phyloP scores from a whole-genome alignment of 2,888 invertebrate species.

The Pollenia angustigena region DNA sequence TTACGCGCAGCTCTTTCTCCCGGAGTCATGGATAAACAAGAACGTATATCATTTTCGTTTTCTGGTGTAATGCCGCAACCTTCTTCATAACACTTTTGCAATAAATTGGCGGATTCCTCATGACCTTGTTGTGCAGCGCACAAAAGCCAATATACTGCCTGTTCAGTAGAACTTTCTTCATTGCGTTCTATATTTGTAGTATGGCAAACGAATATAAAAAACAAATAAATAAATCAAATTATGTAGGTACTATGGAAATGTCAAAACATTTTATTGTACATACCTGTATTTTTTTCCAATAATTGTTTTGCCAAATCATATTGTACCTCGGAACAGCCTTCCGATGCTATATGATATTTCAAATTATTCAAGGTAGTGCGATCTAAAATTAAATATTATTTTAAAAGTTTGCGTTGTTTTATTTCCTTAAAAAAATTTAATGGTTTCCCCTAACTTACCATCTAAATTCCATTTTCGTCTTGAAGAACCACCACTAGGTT shows the following conservation, averaged over 20 bases:
- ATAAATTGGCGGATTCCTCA: constrained; percentile 91
- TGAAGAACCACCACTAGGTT: constrained; percentile 80
- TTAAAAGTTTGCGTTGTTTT: background rate
- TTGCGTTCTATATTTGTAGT: constrained; percentile 77
- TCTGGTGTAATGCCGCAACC: constrained; percentile 90
- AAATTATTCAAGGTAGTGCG: constrained; percentile 84
- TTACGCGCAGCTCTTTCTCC: constrained; percentile 94
- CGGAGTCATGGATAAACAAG: constrained; percentile 92
- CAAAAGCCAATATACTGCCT: constrained; percentile 96
- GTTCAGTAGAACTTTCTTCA: constrained; percentile 85
- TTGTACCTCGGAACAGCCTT: constrained; percentile 95
- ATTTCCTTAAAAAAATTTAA: background rate
- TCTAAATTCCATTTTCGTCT: constrained; percentile 84
- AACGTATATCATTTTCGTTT: constrained; percentile 89
- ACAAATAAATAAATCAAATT: background rate
- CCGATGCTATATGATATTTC: constrained; percentile 91
- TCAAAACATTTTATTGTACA: constrained; percentile 83
- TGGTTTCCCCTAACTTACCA: constrained; percentile 76
- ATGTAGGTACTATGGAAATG: background rate
- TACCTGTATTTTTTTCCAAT: constrained; percentile 91
- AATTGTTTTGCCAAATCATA: constrained; percentile 93
- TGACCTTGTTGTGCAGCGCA: constrained; percentile 97
- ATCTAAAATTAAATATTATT: constrained; percentile 76
- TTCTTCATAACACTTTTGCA: constrained; percentile 87
- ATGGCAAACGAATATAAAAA: background rate